Evolutionary conservation across 2,888 invertebrate genomes (phyloP).

Genomic region (Drosophila peninsularis): DNA sequence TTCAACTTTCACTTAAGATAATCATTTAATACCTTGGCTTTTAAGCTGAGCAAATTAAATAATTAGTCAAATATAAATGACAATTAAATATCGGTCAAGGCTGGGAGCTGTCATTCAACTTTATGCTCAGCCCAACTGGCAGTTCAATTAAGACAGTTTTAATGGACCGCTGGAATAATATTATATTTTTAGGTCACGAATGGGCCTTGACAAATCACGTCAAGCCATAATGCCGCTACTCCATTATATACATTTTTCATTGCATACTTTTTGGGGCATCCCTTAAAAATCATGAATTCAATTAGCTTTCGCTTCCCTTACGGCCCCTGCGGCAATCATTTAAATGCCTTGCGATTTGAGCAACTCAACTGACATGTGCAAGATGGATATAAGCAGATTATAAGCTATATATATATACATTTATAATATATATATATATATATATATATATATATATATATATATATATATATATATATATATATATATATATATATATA

Average conservation of each 20-base stretch:
- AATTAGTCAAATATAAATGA: neutral
- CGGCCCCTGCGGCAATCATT: constrained; percentile 58
- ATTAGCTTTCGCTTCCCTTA: constrained; percentile 35
- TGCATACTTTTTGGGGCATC: constrained; percentile 16
- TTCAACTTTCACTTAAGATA: too few relatives aligned
- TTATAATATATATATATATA: constrained; percentile 1
- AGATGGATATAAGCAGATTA: constrained; percentile 23
- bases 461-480: constrained; percentile 5
- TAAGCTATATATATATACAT: neutral
- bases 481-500: neutral
- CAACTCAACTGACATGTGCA: constrained; percentile 50
- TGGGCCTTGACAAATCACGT: constrained; percentile 15
- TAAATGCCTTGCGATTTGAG: constrained; percentile 63
- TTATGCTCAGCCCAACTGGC: constrained; percentile 2
- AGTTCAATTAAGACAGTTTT: neutral
- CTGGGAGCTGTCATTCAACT: neutral
- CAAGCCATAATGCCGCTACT: neutral
- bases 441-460: constrained; percentile 1
- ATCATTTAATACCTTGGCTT: too few relatives aligned
- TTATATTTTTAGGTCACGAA: neutral
- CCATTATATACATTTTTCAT: constrained; percentile 3
- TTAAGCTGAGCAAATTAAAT: too few relatives aligned
- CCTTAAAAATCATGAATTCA: constrained; percentile 38
- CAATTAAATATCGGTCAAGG: constrained; percentile 1
- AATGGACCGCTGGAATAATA: neutral